Base-by-base conservation (phyloP, 2,888 invertebrate species). In the Folsomia candida region DNA sequence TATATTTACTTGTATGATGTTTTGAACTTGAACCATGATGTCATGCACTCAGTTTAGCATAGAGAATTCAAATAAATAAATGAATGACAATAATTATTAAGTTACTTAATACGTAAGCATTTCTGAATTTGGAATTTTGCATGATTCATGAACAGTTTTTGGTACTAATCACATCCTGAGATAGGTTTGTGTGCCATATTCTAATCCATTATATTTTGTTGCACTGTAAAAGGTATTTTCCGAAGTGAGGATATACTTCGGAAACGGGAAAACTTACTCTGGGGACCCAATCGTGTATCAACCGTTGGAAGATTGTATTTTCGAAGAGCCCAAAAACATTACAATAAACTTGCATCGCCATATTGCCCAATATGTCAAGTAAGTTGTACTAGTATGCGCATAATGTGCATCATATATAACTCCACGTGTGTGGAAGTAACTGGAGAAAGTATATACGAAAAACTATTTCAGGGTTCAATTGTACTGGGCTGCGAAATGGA, bases 401-500 rank as follows among this genome's bases (percentile, higher is more conserved):
- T n/a, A n/a, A n/a, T n/a, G 93, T 63, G 94, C 92, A 27, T 87
- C 88, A 81, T 93, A 89, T 85, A 90, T 94, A 70, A 91, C 91
- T n/a, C n/a, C n/a, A n/a, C n/a, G n/a, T n/a, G n/a, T n/a, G n/a
- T n/a, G n/a, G n/a, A n/a, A n/a, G n/a, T n/a, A n/a, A n/a, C n/a
- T n/a, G n/a, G n/a, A n/a, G n/a, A n/a, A n/a, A n/a, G n/a, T n/a
- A n/a, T n/a, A n/a, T n/a, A n/a, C n/a, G n/a, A n/a, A n/a, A n/a
- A n/a, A n/a, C n/a, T n/a, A n/a, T n/a, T n/a, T n/a, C n/a, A n/a
- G n/a, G 81, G 84, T 91, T 78, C 88, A 90, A 80, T 86, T 94
- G 68, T 87, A 87, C 78, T 94, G 94, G 82, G 90, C 91, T 1
- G 88, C 91, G n/a, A 86, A 89, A 68, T 95, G 95, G 94, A 90